Conservation (phyloP, 1,140 invertebrate species). For the Drosophila obscura region DNA sequence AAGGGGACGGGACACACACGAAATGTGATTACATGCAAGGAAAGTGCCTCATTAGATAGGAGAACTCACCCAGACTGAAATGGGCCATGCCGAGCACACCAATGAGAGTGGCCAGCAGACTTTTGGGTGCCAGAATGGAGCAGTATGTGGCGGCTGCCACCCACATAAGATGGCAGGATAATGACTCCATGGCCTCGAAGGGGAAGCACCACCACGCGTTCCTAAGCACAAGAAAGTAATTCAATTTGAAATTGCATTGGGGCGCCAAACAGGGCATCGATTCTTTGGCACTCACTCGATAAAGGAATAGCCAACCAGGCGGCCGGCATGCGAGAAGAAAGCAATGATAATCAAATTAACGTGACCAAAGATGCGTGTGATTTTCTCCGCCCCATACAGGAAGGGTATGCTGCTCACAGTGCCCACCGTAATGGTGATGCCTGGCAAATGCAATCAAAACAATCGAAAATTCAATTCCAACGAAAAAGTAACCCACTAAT, state of each 20-base stretch:
- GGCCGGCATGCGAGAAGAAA: slow-evolving; percentile 91
- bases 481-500: background rate
- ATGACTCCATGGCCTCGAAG: slow-evolving; percentile 92
- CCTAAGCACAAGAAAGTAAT: slow-evolving; percentile 83
- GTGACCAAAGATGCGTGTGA: slow-evolving; percentile 91
- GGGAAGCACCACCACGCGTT: slow-evolving; percentile 94
- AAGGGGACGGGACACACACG: slow-evolving; percentile 3
- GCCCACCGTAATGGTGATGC: slow-evolving; percentile 91
- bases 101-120: slow-evolving; percentile 91
- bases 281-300: slow-evolving; percentile 87
- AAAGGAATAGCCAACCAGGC: slow-evolving; percentile 92
- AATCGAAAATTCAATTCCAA: background rate
- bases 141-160: slow-evolving; percentile 94
- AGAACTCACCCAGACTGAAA: slow-evolving; percentile 89
- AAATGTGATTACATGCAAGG: slow-evolving; percentile 45
- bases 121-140: slow-evolving; percentile 91
- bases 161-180: slow-evolving; percentile 95
- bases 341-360: slow-evolving; percentile 92
- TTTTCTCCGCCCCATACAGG: slow-evolving; percentile 90
- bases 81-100: slow-evolving; percentile 93
- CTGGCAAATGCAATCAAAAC: slow-evolving; percentile 74
- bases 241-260: slow-evolving; percentile 58
- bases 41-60: slow-evolving; percentile 36
- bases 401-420: slow-evolving; percentile 91
- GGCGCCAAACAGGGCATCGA: slow-evolving; percentile 12